A percentile compares a stretch with the other conserved stretches of the same genome.
phyloP scores from a whole-genome alignment of 2,113 vertebrate genomes.

The Crotalus tigris region DNA sequence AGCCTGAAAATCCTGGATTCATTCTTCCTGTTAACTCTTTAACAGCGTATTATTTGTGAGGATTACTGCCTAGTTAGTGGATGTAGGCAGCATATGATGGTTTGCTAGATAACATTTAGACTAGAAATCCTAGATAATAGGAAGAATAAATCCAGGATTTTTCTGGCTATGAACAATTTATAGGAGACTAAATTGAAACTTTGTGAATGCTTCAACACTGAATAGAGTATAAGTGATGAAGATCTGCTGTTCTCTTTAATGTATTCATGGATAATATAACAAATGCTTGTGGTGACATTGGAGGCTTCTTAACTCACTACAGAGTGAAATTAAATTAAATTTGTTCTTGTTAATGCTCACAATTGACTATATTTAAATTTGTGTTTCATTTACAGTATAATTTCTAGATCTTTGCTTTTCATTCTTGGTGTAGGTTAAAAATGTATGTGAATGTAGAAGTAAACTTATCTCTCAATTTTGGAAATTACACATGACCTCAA shows the following conservation, averaged over 20 bases:
- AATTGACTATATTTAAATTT: not conserved
- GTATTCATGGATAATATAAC: not conserved
- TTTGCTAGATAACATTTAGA: not conserved
- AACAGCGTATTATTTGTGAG: not conserved
- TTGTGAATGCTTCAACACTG: not conserved
- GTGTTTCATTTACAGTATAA: not conserved
- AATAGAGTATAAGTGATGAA: not conserved
- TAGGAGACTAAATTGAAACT: not conserved
- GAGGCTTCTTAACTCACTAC: not conserved
- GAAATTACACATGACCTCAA: constrained; percentile 78
- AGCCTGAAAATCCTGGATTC: not conserved
- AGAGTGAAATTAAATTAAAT: not conserved
- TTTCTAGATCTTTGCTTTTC: not conserved
- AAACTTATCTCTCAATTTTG: constrained; percentile 83
- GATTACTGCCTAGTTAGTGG: not conserved
- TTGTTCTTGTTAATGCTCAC: not conserved
- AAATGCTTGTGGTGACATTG: not conserved
- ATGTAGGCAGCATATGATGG: not conserved
- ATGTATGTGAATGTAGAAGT: constrained; percentile 82
- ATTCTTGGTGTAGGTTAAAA: constrained; percentile 80
- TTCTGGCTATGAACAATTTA: not conserved
- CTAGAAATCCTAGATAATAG: not conserved
- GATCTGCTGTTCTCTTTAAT: not conserved
- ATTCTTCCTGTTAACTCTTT: not conserved
- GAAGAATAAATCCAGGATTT: not conserved